These are phyloP conservation scores for Passer domesticus DNA, from an alignment of 2,113 vertebrate genomes.

Conservation along the genomic window DNA sequence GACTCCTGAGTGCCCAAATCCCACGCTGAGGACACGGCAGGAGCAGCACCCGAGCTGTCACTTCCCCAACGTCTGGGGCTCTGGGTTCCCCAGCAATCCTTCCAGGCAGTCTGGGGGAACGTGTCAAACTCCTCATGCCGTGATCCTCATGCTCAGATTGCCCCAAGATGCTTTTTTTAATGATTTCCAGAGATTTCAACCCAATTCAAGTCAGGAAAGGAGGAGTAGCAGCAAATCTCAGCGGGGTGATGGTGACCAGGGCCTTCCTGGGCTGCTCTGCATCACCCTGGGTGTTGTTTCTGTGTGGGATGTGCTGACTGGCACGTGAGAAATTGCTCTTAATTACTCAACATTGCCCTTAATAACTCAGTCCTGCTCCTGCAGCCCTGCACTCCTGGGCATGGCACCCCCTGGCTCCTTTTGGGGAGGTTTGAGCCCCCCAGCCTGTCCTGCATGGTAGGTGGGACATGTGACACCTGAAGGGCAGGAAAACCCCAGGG, in stretches of 20 bases:
- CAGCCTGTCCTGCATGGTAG: background rate
- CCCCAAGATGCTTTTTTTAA: background rate
- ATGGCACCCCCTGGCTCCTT: rapidly evolving
- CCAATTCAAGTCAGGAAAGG: rapidly evolving
- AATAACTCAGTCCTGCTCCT: background rate
- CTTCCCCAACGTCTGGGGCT: background rate
- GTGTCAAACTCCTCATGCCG: background rate
- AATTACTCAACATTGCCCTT: background rate
- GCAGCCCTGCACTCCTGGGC: background rate
- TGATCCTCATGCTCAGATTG: background rate
- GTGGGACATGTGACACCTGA: background rate
- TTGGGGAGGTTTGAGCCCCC: background rate
- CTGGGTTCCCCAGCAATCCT: background rate
- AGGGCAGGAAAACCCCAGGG: rapidly evolving
- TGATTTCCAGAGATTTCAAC: background rate
- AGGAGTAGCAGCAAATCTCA: background rate
- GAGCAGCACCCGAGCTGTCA: background rate
- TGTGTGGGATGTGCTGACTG: background rate
- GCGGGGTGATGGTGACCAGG: rapidly evolving
- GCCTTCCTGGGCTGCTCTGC: background rate
- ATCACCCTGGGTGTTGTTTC: background rate
- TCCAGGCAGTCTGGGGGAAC: background rate
- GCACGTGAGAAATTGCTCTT: background rate
- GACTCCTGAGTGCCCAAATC: background rate
- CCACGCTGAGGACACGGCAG: rapidly evolving